Base-by-base conservation (phyloP, 2,888 invertebrate genomes). In the Melangyna quadrimaculata region DNA sequence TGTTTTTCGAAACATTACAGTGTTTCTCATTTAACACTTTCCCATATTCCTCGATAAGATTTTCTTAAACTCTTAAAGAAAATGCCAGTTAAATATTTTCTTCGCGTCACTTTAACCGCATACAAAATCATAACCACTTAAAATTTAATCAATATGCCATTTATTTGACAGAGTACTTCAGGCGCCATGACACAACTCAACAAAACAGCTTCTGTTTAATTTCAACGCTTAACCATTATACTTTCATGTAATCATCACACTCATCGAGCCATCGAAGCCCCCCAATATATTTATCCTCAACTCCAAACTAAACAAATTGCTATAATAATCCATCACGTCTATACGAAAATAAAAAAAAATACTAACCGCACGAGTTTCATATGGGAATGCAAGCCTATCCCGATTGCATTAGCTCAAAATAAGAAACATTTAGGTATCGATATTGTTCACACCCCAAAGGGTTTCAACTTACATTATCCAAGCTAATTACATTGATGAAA, bases 401-500 rank as follows among this genome's bases (percentile, higher is more conserved):
- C 17, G 12, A 43, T 61, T 61, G 9, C 32, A 57, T 57, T 57
- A 4, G 14, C 35, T 22, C 5, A 2, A 40, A 40, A 24, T 27
- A 8, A 32, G 29, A 65, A 32, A 63, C 29, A 63, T 19, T 65
- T n/a, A n/a, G n/a, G n/a, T n/a, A 29, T 4, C 45, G 40, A 61
- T 40, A 24, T 7, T 8, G 24, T 51, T 72, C 37, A 67, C 73
- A 48, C 57, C 59, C 59, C 32, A 51, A 59, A 71, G 77, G 53
- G 75, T 75, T 75, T 75, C 75, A 65, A 65, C n/a, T 78, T 61
- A 12, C 45, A 8, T 17, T 17, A 77, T 40, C 43, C 32, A 32
- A 27, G 69, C 57, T 69, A 43, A 77, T 77, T 57, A 61, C 59
- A 67, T 57, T 61, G 72, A 78, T 61, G 67, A 78, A 69, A 73